Evolutionary conservation across 2,797 vertebrate species (phyloP).

Genomic region (Ataeniobius toweri): DNA sequence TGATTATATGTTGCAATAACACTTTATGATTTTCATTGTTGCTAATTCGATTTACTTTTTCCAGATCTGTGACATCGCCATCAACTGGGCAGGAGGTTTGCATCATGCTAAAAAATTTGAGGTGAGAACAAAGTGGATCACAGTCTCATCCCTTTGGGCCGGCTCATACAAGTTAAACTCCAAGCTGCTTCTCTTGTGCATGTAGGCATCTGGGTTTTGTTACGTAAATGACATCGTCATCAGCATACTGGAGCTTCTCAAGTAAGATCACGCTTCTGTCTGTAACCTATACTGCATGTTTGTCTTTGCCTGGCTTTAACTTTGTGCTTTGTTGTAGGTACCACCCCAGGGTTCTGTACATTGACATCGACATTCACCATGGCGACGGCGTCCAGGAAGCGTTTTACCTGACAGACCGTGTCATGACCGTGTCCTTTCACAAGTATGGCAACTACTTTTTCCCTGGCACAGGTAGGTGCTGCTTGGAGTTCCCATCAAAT

Average conservation of each 20-base stretch:
- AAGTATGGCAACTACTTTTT: constrained; percentile 99
- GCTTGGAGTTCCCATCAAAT: not conserved
- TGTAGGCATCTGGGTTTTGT: constrained; percentile 95
- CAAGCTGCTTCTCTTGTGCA: constrained; percentile 21
- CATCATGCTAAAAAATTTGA: constrained; percentile 99
- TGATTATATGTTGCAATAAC: no score
- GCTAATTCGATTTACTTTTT: constrained; percentile 20
- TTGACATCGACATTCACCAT: constrained; percentile 98
- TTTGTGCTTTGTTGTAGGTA: constrained; percentile 77
- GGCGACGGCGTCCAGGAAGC: constrained; percentile 97
- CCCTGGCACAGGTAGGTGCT: constrained; percentile 89
- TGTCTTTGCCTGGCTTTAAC: not conserved
- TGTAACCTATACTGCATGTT: not conserved
- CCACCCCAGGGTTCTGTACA: constrained; percentile 96
- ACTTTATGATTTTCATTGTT: not conserved
- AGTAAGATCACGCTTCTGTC: constrained; percentile 80
- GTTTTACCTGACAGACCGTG: constrained; percentile 96
- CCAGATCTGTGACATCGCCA: constrained; percentile 97
- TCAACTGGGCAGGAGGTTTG: constrained; percentile 97
- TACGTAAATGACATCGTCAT: constrained; percentile 99
- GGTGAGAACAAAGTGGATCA: constrained; percentile 72
- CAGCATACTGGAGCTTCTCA: constrained; percentile 95
- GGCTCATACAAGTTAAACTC: not conserved
- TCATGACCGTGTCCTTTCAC: constrained; percentile 99
- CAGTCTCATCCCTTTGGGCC: no score